phyloP scores from a whole-genome alignment of 2,113 vertebrate species.

The Pelodiscus sinensis region DNA sequence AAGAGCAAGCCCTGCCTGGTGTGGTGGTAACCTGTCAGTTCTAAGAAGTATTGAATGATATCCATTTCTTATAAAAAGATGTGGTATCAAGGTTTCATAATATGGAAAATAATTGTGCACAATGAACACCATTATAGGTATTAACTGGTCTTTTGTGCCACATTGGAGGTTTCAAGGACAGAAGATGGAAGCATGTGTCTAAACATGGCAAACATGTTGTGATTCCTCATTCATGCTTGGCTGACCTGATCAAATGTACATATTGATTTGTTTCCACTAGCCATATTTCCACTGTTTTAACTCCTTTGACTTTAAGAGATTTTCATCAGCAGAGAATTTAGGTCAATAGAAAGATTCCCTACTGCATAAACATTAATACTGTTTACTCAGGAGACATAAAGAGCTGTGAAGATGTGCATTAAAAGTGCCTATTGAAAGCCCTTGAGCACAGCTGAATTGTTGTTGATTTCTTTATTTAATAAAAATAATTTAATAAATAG shows the following conservation, averaged over 20 bases:
- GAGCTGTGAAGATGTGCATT: neutral
- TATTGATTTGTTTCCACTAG: neutral
- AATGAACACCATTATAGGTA: neutral
- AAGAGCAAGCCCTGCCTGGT: neutral
- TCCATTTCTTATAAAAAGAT: neutral
- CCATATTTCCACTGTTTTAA: neutral
- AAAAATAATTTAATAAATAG: neutral
- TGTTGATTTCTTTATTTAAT: neutral
- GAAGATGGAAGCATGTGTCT: neutral
- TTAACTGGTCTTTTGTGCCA: neutral
- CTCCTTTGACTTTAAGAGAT: neutral
- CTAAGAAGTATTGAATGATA: neutral
- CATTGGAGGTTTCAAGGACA: neutral
- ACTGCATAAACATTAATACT: neutral
- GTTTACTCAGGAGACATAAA: neutral
- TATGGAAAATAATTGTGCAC: neutral
- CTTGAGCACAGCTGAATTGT: neutral
- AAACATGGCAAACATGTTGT: accelerated
- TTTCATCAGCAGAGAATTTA: neutral
- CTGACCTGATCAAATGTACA: neutral
- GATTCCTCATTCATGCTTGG: neutral
- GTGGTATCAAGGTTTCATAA: accelerated
- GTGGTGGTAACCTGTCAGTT: neutral
- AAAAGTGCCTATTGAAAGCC: neutral
- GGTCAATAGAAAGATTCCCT: neutral